A percentile compares a stretch with the other conserved stretches of the same genome.
These are phyloP conservation scores for Erythrolamprus reginae DNA, from an alignment of 2,113 vertebrate species.

Conservation along the genomic window DNA sequence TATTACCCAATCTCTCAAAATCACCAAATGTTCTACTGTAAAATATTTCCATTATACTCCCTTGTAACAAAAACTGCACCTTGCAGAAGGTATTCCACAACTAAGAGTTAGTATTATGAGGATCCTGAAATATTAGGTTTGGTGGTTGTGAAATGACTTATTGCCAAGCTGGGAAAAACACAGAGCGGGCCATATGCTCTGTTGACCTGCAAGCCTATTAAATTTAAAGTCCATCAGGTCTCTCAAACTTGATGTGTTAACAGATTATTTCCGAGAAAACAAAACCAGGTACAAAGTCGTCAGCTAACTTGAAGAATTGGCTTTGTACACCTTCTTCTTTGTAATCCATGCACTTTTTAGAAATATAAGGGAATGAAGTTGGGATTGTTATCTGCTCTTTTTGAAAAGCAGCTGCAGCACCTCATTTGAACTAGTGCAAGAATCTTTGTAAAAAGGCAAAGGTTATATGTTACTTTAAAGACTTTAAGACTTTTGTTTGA, in stretches of 20 bases:
- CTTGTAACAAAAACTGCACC: background rate
- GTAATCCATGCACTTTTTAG: constrained; percentile 18
- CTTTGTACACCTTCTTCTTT: constrained; percentile 42
- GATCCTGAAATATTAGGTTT: constrained; percentile 39
- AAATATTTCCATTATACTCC: background rate
- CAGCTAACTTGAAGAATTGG: constrained; percentile 48
- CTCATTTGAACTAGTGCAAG: background rate
- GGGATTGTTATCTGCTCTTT: background rate
- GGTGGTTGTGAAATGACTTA: constrained; percentile 49
- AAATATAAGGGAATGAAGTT: background rate
- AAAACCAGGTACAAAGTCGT: constrained; percentile 47
- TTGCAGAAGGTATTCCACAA: background rate
- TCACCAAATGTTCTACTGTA: background rate
- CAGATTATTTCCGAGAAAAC: constrained; percentile 54
- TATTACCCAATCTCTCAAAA: background rate
- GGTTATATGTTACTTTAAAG: background rate
- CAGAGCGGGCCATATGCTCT: constrained; percentile 52
- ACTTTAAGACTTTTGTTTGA: background rate
- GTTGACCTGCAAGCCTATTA: constrained; percentile 47
- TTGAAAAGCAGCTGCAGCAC: background rate
- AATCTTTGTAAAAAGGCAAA: background rate
- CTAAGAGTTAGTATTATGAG: constrained; percentile 40
- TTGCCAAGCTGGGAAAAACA: constrained; percentile 33
- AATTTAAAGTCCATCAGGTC: constrained; percentile 38
- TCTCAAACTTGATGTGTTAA: constrained; percentile 46